Evolutionary conservation across 2,888 invertebrate species (phyloP).

Genomic region (Drosophila melanosoma): DNA sequence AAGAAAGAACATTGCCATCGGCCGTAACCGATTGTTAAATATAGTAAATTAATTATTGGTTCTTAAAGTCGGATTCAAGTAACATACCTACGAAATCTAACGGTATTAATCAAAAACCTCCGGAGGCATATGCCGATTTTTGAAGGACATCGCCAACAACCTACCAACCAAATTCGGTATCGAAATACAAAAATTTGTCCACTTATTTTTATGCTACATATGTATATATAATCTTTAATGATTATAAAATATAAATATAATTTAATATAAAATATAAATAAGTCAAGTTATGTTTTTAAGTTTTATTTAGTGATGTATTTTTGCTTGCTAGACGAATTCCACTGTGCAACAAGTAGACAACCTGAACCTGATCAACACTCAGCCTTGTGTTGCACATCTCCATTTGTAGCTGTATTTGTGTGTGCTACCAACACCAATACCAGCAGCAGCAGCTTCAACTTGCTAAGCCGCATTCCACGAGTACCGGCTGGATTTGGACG

Average conservation of each 20-base stretch:
- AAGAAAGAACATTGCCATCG: too few species aligned
- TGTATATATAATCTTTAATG: background rate
- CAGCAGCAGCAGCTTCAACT: constrained; percentile 57
- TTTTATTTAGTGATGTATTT: background rate
- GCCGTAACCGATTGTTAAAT: too few species aligned
- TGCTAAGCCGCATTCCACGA: constrained; percentile 72
- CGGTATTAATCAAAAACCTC: too few species aligned
- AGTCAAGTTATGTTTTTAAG: background rate
- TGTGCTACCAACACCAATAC: constrained; percentile 25
- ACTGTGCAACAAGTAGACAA: constrained; percentile 50
- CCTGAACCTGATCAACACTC: constrained; percentile 53
- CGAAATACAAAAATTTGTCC: background rate
- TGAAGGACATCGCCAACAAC: too few species aligned
- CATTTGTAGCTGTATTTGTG: constrained; percentile 34
- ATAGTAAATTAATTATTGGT: too few species aligned
- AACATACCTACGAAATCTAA: too few species aligned
- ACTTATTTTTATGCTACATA: background rate
- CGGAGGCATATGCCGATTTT: too few species aligned
- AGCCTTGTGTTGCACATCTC: constrained; percentile 62
- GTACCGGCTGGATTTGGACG: constrained; percentile 44
- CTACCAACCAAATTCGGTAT: too few species aligned
- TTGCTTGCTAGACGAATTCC: constrained; percentile 16
- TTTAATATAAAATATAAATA: background rate
- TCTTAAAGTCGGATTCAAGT: too few species aligned
- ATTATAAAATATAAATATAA: background rate